phyloP scores from a whole-genome alignment of 1,140 invertebrate genomes.

The Philopotamus ludificatus region DNA sequence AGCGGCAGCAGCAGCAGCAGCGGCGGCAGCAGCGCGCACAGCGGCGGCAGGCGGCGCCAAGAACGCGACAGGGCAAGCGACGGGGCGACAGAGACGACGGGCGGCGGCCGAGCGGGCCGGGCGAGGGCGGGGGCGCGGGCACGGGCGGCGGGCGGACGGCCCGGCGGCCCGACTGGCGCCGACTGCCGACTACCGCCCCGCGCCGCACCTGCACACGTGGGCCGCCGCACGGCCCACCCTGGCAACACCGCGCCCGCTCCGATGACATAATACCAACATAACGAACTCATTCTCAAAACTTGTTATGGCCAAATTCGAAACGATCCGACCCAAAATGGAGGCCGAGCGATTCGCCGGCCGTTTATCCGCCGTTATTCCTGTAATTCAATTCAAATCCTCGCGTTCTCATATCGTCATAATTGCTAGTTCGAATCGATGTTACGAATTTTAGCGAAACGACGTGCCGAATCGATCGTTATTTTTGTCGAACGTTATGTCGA shows the following conservation, averaged over 20 bases:
- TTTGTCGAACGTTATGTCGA: background rate
- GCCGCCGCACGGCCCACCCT: background rate
- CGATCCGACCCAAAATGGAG: background rate
- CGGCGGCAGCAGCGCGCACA: background rate
- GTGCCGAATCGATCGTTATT: too few relatives aligned
- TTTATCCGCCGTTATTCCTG: background rate
- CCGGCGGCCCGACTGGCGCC: background rate
- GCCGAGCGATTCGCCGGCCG: background rate
- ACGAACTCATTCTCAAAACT: too few relatives aligned
- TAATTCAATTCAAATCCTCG: background rate
- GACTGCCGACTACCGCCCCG: background rate
- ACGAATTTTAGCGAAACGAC: background rate
- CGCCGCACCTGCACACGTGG: background rate
- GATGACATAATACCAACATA: background rate
- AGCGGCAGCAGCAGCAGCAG: background rate
- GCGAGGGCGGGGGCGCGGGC: background rate
- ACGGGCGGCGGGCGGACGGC: background rate
- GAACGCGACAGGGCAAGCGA: background rate
- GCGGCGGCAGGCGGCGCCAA: too few relatives aligned
- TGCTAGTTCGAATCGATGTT: background rate
- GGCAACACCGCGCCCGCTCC: conserved; percentile 8
- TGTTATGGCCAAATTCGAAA: background rate
- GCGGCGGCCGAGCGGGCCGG: background rate
- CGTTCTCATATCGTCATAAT: background rate
- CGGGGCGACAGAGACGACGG: background rate